phyloP scores from a whole-genome alignment of 2,797 vertebrate genomes.

The Astyanax mexicanus region DNA sequence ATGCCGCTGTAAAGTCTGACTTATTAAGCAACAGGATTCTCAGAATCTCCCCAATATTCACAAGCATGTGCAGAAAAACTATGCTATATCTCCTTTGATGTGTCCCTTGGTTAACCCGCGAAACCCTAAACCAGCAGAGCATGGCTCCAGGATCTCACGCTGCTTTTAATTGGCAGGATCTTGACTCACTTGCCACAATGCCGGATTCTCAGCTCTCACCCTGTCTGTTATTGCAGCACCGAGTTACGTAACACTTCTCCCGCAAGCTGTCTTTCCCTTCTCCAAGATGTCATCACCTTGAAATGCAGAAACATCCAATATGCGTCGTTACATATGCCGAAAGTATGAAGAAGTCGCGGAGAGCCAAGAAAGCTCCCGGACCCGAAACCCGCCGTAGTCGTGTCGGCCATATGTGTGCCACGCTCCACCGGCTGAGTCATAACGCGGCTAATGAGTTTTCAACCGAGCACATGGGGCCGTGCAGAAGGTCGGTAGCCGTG shows the following conservation, averaged over 20 bases:
- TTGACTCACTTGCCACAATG: background rate
- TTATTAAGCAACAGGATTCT: too few relatives aligned
- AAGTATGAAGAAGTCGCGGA: too few relatives aligned
- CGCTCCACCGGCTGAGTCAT: constrained; percentile 40
- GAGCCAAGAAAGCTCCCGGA: background rate
- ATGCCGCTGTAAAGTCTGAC: too few relatives aligned
- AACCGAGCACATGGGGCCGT: constrained; percentile 51
- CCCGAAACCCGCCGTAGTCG: constrained; percentile 19
- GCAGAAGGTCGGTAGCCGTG: constrained; percentile 25
- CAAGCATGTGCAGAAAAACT: background rate
- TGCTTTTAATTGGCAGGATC: background rate
- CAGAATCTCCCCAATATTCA: background rate
- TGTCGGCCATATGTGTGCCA: constrained; percentile 52
- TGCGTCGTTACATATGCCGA: background rate
- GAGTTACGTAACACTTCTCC: background rate
- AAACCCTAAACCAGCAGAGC: background rate
- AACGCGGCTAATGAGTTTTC: constrained; percentile 53
- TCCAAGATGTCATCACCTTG: background rate
- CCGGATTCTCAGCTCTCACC: background rate
- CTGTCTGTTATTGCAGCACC: background rate
- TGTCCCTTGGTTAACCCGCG: background rate
- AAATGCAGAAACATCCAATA: background rate
- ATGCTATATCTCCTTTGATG: background rate
- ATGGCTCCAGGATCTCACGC: background rate
- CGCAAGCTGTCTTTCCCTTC: background rate